Conservation (phyloP, 2,888 invertebrate genomes). For the Aleiodes alternator region DNA sequence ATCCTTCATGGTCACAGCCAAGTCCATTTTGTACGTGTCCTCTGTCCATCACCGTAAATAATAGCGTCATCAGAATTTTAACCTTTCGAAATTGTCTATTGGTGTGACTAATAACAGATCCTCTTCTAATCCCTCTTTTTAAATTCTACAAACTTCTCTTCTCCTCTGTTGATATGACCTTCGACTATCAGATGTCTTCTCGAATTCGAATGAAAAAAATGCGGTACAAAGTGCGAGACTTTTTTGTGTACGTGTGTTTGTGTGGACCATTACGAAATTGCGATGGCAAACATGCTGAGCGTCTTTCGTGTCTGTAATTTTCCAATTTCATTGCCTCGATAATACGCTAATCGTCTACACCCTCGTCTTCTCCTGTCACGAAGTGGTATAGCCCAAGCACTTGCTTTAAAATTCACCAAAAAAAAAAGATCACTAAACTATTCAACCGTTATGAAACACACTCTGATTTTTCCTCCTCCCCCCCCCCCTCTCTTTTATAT, state of each 20-base stretch:
- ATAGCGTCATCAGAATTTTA: conserved; percentile 1
- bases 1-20: conserved; percentile 52
- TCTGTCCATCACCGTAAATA: conserved; percentile 19
- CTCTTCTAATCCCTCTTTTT: not conserved
- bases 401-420: conserved; percentile 22
- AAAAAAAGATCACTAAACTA: conserved; percentile 22
- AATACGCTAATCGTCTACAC: conserved; percentile 63
- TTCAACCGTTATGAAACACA: conserved; percentile 9
- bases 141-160: not conserved
- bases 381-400: conserved; percentile 34
- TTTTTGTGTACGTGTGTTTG: not conserved
- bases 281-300: conserved; percentile 26
- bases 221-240: conserved; percentile 10
- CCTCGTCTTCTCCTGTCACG: conserved; percentile 63
- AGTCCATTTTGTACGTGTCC: conserved; percentile 19
- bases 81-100: conserved; percentile 26
- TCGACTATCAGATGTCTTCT: conserved; percentile 38
- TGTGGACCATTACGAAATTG: conserved; percentile 58
- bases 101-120: conserved; percentile 23
- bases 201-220: conserved; percentile 28
- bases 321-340: conserved; percentile 64
- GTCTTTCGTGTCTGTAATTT: conserved; percentile 62
- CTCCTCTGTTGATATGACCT: conserved; percentile 8
- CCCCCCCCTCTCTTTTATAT: not conserved
- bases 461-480: not conserved